Conservation (phyloP, 2,888 invertebrate species). For the Dendrolimus pini region DNA sequence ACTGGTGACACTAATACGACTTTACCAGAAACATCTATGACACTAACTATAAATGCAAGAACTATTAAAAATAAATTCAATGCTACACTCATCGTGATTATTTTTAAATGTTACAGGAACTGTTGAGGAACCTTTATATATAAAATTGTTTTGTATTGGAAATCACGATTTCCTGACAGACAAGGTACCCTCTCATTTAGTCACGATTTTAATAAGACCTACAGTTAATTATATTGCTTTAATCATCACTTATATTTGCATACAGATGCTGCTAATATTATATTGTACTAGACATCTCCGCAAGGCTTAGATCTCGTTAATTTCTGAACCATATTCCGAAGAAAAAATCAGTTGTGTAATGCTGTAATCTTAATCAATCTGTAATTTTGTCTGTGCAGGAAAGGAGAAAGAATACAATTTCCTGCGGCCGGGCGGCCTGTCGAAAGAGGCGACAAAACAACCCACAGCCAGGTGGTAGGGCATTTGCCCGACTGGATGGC, state of each 20-base stretch:
- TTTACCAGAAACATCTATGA: conserved; percentile 15
- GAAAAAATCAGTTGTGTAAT: too few relatives aligned
- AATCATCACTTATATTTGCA: background rate
- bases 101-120: conserved; percentile 35
- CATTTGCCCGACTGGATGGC: too few relatives aligned
- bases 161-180: conserved; percentile 41
- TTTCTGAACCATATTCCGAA: too few relatives aligned
- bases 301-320: too few relatives aligned
- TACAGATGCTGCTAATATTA: background rate
- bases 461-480: too few relatives aligned
- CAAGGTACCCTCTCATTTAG: conserved; percentile 2
- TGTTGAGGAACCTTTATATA: conserved; percentile 48
- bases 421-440: too few relatives aligned
- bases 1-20: conserved; percentile 43
- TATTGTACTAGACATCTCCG: background rate
- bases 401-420: too few relatives aligned
- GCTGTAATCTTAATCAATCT: too few relatives aligned
- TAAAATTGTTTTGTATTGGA: conserved; percentile 39
- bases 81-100: conserved; percentile 36
- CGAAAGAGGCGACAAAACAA: too few relatives aligned
- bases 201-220: background rate
- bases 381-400: too few relatives aligned
- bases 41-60: background rate
- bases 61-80: conserved; percentile 2
- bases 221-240: background rate